Evolutionary conservation across 1,140 invertebrate species (phyloP), one percentile per base, ranked within the genome.

Genomic region (Grapholita molesta): DNA sequence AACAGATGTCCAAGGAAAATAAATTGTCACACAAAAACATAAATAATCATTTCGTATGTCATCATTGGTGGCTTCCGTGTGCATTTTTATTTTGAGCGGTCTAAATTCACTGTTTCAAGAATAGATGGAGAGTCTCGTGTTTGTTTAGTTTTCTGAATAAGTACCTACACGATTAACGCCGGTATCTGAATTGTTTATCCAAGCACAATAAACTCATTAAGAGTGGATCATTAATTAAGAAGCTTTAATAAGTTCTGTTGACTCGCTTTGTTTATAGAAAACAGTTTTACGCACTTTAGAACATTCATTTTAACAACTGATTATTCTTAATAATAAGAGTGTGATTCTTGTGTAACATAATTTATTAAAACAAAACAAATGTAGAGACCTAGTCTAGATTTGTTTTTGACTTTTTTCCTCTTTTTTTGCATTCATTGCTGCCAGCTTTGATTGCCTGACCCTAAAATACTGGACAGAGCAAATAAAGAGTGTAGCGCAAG

Each of bases 1-100:
- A 25, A 61, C 55, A 61, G 55, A 25, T 61, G 24, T 61, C n/a
- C 9, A n/a, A 61, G 55, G 25, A 8, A 61, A 61, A 32, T 61
- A 6, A 61, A 30, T 1, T 61, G 55, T 18, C 30, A 61, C 55
- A 28, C 12, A 61, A 32, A 61, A 61, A 28, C 24, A 61, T 28
- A 61, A 61, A 28, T 61, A 61, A 61, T 32, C 12, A 11, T 61
- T 57, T 18, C 30, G 55, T 28, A 61, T 61, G 55, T 61, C 55
- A 61, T 61, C 55, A 61, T 61, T 15, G 55, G 55, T 28, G 24
- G 55, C 55, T 61, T 61, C 55, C 55, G 55, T 61, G 55, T 61
- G 55, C 55, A 18, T 28, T 61, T 61, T 32, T 61, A 61, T 61
- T 61, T 15, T 21, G 12, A 28, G 2, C 24, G 55, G 5, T 61